A percentile compares a stretch with the other conserved stretches of the same genome.
phyloP scores from a whole-genome alignment of 2,888 invertebrate species.

The Cheilosia vernalis region DNA sequence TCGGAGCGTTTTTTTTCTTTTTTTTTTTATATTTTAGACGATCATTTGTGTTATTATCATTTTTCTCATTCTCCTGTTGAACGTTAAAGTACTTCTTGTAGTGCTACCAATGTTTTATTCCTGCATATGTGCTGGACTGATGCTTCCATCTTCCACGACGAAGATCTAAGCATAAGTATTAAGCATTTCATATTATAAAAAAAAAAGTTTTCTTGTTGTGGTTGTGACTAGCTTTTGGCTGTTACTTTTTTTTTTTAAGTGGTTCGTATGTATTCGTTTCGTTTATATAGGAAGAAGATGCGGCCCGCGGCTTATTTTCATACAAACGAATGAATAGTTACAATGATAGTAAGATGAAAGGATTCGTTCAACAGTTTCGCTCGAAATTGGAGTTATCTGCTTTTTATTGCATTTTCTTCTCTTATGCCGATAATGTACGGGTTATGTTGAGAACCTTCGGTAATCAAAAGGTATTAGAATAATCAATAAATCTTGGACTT shows the following conservation, averaged over 20 bases:
- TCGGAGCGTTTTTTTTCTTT: slow-evolving; percentile 16
- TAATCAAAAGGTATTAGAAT: too few species aligned
- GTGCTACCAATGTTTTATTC: slow-evolving; percentile 44
- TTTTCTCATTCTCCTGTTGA: slow-evolving; percentile 27
- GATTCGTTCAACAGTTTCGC: slow-evolving; percentile 20
- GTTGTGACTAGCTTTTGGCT: slow-evolving; percentile 9
- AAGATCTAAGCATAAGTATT: slow-evolving; percentile 38
- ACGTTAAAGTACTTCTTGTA: slow-evolving; percentile 44
- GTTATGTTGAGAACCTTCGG: too few species aligned
- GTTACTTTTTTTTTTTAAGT: background rate
- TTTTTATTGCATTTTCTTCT: background rate
- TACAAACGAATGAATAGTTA: slow-evolving; percentile 20
- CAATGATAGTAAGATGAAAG: slow-evolving; percentile 10
- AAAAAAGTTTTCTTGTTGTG: background rate
- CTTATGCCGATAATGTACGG: background rate
- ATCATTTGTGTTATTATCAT: slow-evolving; percentile 33
- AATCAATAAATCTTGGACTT: too few species aligned
- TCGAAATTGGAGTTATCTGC: background rate
- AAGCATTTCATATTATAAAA: slow-evolving; percentile 29
- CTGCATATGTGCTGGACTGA: slow-evolving; percentile 25
- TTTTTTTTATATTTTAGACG: slow-evolving; percentile 6
- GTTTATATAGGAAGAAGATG: slow-evolving; percentile 58
- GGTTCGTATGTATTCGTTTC: slow-evolving; percentile 26
- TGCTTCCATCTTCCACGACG: slow-evolving; percentile 40
- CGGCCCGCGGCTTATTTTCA: slow-evolving; percentile 20